A percentile compares a stretch with the other conserved stretches of the same genome.
These are phyloP conservation scores for Theropithecus gelada DNA, from an alignment of 2,113 vertebrate species.

Conservation along the genomic window DNA sequence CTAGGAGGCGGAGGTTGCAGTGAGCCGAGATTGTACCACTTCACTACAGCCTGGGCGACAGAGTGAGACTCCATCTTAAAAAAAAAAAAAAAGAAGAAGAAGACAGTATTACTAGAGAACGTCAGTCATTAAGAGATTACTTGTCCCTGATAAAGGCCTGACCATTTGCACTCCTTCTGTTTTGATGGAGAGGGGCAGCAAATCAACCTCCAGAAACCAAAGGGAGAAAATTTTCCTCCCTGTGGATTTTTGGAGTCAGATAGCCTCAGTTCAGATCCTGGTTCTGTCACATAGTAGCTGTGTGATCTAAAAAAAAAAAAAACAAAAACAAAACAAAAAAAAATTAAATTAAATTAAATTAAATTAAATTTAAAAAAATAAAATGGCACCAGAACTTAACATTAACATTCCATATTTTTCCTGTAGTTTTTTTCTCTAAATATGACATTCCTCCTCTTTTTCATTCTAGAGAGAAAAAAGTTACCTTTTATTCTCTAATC, in stretches of 20 bases:
- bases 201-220: neutral
- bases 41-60: too few relatives aligned
- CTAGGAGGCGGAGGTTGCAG: too few relatives aligned
- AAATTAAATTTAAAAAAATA: neutral
- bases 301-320: neutral
- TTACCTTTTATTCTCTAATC: conserved; percentile 54
- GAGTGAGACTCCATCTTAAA: too few relatives aligned
- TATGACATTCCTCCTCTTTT: neutral
- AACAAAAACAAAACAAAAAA: neutral
- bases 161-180: neutral
- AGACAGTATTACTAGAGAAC: neutral
- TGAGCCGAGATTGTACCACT: too few relatives aligned
- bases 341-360: neutral
- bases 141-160: neutral
- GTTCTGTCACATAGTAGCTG: neutral
- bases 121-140: neutral
- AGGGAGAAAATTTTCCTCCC: neutral
- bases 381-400: conserved; percentile 15
- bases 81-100: too few relatives aligned
- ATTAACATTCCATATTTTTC: neutral
- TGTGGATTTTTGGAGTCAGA: neutral
- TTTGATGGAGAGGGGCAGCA: neutral
- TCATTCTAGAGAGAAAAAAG: conserved; percentile 17
- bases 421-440: conserved; percentile 24
- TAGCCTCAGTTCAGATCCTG: neutral